Evolutionary conservation across 2,113 vertebrate genomes (phyloP).

Genomic region (Phaethon lepturus): DNA sequence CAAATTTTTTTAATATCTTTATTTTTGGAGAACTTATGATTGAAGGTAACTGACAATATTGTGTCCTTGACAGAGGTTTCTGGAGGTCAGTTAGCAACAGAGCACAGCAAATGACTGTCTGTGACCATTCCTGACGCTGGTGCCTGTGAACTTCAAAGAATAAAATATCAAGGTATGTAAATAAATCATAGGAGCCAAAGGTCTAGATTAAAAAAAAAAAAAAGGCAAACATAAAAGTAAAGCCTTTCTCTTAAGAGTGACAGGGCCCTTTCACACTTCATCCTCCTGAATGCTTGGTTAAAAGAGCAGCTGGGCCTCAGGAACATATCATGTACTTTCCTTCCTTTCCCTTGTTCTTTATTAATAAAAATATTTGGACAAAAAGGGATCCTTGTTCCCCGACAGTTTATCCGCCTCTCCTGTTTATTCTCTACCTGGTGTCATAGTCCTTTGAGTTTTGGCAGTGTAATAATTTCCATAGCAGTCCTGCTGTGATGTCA

Average conservation of each 20-base stretch:
- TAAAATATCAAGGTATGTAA: slow-evolving; percentile 32
- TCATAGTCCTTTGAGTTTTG: slow-evolving; percentile 3
- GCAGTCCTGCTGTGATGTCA: slow-evolving; percentile 24
- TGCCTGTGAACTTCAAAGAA: slow-evolving; percentile 3
- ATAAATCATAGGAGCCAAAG: background rate
- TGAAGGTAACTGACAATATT: background rate
- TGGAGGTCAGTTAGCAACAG: background rate
- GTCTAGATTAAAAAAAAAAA: background rate
- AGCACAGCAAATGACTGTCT: background rate
- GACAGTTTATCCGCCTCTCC: slow-evolving; percentile 29
- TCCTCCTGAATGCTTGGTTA: background rate
- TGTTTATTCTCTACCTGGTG: slow-evolving; percentile 69
- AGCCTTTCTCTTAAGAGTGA: background rate
- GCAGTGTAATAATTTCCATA: slow-evolving; percentile 49
- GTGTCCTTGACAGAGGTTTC: background rate
- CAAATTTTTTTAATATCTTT: background rate
- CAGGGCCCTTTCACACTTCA: background rate
- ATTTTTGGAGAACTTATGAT: background rate
- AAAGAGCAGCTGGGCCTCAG: slow-evolving; percentile 2
- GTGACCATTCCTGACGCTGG: background rate
- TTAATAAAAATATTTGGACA: slow-evolving; percentile 65
- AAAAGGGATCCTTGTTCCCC: slow-evolving; percentile 45
- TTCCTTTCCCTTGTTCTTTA: slow-evolving; percentile 23
- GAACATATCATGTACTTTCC: background rate
- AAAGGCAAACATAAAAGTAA: background rate